Conservation (phyloP, 2,888 invertebrate genomes). For the Furcula furcula region DNA sequence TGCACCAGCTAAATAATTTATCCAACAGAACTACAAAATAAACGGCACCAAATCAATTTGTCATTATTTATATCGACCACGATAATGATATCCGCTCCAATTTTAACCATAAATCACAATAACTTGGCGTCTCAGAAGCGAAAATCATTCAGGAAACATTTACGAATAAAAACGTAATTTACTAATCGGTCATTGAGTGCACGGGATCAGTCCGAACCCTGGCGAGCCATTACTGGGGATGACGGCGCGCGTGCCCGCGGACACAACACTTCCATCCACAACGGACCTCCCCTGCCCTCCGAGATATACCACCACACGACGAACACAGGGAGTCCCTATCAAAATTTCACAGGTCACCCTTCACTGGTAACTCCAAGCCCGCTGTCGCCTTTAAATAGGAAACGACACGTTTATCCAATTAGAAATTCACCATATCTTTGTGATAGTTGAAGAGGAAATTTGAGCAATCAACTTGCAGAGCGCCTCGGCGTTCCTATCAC, state of each 20-base stretch:
- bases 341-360: conserved; percentile 52
- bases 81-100: conserved; percentile 30
- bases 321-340: conserved; percentile 32
- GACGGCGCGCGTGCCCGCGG: conserved; percentile 74
- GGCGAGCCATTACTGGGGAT: conserved; percentile 74
- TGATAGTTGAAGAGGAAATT: conserved; percentile 82
- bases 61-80: conserved; percentile 31
- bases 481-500: conserved; percentile 78
- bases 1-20: background rate
- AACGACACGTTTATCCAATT: conserved; percentile 82
- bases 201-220: conserved; percentile 47
- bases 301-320: conserved; percentile 20
- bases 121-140: conserved; percentile 46
- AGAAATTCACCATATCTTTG: conserved; percentile 83
- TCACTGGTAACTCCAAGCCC: conserved; percentile 64
- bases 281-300: conserved; percentile 36
- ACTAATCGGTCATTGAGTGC: conserved; percentile 71
- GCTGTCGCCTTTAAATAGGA: conserved; percentile 81
- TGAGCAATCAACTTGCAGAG: conserved; percentile 80
- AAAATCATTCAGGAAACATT: conserved; percentile 67
- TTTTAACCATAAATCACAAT: conserved; percentile 39
- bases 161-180: conserved; percentile 66
- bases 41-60: conserved; percentile 33
- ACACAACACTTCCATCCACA: conserved; percentile 38
- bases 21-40: conserved; percentile 9